Conservation (phyloP, 2,888 invertebrate genomes). For the Habroteleia sp. region DNA sequence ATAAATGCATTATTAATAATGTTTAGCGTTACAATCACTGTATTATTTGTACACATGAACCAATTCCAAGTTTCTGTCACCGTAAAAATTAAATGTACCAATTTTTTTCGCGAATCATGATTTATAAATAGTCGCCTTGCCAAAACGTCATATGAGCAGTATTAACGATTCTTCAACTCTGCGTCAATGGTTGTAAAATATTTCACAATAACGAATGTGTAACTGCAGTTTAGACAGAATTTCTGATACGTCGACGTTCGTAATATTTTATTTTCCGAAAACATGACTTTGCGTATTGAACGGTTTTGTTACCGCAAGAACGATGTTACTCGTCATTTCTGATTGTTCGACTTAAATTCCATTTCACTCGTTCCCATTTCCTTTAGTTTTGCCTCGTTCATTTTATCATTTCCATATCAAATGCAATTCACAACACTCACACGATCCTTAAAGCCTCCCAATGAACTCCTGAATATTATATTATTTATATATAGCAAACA, state of each 20-base stretch:
- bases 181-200: slow-evolving; percentile 39
- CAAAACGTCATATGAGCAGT: slow-evolving; percentile 42
- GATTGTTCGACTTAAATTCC: slow-evolving; percentile 15
- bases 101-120: slow-evolving; percentile 21
- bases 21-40: too few relatives aligned
- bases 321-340: slow-evolving; percentile 11
- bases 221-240: slow-evolving; percentile 21
- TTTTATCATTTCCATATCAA: slow-evolving; percentile 1
- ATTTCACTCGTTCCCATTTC: background rate
- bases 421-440: background rate
- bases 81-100: slow-evolving; percentile 24
- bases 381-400: background rate
- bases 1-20: too few relatives aligned
- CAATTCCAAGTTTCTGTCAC: too few relatives aligned
- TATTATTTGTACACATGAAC: too few relatives aligned
- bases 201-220: slow-evolving; percentile 47
- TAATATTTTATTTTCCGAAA: slow-evolving; percentile 21
- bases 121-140: slow-evolving; percentile 24
- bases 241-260: slow-evolving; percentile 14
- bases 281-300: slow-evolving; percentile 3
- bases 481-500: slow-evolving; percentile 26
- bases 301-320: slow-evolving; percentile 15
- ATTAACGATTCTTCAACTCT: slow-evolving; percentile 47
- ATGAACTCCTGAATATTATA: background rate
- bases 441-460: background rate